Evolutionary conservation across 2,113 vertebrate genomes (phyloP), one percentile per base, ranked within the genome.

Genomic region (Calidris pygmaea): DNA sequence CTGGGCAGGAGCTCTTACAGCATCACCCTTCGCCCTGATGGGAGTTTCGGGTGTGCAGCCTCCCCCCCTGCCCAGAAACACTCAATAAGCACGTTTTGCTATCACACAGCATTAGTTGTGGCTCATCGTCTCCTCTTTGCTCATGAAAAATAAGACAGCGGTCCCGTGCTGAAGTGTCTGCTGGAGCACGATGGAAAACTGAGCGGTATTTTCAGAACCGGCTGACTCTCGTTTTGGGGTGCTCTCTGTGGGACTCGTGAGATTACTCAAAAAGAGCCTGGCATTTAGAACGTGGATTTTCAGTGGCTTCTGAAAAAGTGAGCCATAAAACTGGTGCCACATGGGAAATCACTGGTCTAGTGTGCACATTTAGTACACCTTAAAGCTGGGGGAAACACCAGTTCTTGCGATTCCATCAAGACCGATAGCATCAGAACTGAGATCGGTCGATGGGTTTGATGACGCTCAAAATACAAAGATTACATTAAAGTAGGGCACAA

Each of bases 91-190:
- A 32, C 1, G 5, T 14, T 47, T 52, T n/a, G 11, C 32, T 35
- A 1, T 22, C 16, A 1, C 2, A 8, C 29, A 5, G 32, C 6
- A 7, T 12, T 10, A 14, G 16, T 2, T 24, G 39, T 30, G 62
- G 81, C 56, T 92, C 41, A 41, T 41, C 41, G 14, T 41, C 41
- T 41, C 14, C 41, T 41, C 41, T 41, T 41, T 41, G 41, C 41
- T 41, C 41, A 41, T 41, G 41, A 48, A 24, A 47, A 23, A 37
- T 43, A 30, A 43, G 9, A 7, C 56, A 34, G 50, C 13, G 2
- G 58, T 15, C 43, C n/a, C 43, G 2, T 41, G 56, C 39, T 17
- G 76, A 43, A 19, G n/a, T 4, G 5, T 24, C 66, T 53, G 20
- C n/a, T 8, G 74, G 63, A 63, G 50, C 20, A 0, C 43, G 55